Evolutionary conservation across 2,113 vertebrate genomes (phyloP).

Genomic region (Mirza zaza): DNA sequence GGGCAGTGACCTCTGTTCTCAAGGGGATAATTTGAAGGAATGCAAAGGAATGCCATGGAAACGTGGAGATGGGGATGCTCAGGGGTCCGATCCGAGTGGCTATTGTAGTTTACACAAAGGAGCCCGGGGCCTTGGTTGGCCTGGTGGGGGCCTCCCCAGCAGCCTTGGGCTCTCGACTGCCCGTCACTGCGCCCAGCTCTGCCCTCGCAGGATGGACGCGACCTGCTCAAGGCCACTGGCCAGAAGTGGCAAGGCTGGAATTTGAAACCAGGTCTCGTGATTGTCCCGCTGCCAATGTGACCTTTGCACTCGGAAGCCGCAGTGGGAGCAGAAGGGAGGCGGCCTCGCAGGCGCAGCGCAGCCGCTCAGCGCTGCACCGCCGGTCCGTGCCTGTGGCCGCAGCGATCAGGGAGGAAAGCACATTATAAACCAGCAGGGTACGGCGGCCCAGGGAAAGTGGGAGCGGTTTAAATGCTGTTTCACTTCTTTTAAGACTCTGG

Average conservation of each 20-base stretch:
- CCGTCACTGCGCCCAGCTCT: too few relatives aligned
- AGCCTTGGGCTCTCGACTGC: accelerated
- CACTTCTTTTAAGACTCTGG: conserved; percentile 17
- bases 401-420: not conserved
- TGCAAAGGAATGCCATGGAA: accelerated
- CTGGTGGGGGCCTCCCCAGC: accelerated
- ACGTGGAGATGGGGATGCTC: accelerated
- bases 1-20: not conserved
- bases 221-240: accelerated
- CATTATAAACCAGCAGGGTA: not conserved
- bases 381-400: not conserved
- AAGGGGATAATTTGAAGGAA: not conserved
- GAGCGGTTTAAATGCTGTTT: not conserved
- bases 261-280: accelerated
- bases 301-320: accelerated
- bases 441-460: conserved; percentile 25
- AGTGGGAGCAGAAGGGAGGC: accelerated
- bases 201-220: not conserved
- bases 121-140: accelerated
- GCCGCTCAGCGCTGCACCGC: accelerated
- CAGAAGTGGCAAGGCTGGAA: accelerated
- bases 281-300: accelerated
- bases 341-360: accelerated
- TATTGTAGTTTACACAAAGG: accelerated
- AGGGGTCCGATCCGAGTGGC: accelerated